A percentile compares a stretch with the other conserved stretches of the same genome.
These are phyloP conservation scores for Thunnus thynnus DNA, from an alignment of 2,113 vertebrate genomes.

Conservation along the genomic window DNA sequence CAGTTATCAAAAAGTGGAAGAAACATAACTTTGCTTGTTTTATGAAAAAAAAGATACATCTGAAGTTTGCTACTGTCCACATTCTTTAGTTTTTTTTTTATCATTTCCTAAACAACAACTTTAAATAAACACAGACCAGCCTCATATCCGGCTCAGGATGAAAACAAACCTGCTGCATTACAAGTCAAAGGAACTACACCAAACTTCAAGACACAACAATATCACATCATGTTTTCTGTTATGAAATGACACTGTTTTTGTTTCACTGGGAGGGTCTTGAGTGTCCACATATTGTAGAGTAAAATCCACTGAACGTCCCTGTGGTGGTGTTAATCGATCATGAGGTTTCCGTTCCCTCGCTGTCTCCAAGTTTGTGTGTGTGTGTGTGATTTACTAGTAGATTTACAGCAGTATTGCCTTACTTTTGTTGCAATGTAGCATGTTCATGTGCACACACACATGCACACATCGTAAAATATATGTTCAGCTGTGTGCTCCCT, in stretches of 20 bases:
- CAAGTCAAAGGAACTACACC: not conserved
- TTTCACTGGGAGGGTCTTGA: not conserved
- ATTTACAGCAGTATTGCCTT: conserved; percentile 29
- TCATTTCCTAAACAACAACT: conserved; percentile 35
- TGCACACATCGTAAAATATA: conserved; percentile 51
- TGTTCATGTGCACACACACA: not conserved
- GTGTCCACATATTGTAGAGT: not conserved
- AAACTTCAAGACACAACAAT: not conserved
- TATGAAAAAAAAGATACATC: too few species aligned
- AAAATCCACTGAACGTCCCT: not conserved
- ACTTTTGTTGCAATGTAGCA: conserved; percentile 32
- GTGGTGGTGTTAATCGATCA: conserved; percentile 32
- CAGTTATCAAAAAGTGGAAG: too few species aligned
- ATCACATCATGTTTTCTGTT: not conserved
- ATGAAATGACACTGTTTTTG: not conserved
- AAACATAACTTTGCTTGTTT: too few species aligned
- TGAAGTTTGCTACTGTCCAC: not conserved
- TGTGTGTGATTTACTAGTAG: not conserved
- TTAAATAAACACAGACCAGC: conserved; percentile 4
- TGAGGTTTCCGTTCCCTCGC: conserved; percentile 1
- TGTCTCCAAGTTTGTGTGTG: not conserved
- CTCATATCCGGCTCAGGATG: conserved; percentile 10
- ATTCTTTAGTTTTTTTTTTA: not conserved
- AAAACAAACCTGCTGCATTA: not conserved
- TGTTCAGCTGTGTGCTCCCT: conserved; percentile 35